These are phyloP conservation scores for Limenitis camilla DNA, from an alignment of 2,888 invertebrate genomes.

Conservation along the genomic window DNA sequence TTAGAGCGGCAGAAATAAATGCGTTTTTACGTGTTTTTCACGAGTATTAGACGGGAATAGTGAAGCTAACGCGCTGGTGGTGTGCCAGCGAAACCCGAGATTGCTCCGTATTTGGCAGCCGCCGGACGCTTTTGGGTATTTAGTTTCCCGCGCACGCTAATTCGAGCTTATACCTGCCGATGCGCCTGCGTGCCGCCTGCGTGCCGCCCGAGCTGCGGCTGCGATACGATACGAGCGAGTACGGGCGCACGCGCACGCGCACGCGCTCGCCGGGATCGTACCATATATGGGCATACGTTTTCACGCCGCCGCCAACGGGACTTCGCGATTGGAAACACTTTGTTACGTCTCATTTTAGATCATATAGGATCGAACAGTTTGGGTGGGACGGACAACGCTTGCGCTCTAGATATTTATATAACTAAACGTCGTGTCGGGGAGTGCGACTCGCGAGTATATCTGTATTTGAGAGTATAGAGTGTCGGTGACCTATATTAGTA, in stretches of 20 bases:
- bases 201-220: not conserved
- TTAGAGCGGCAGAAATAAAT: constrained; percentile 73
- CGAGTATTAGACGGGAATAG: constrained; percentile 60
- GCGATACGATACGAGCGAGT: constrained; percentile 3
- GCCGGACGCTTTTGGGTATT: constrained; percentile 65
- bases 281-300: constrained; percentile 23
- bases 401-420: not conserved
- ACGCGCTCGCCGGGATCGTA: constrained; percentile 1
- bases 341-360: constrained; percentile 2
- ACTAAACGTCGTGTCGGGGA: no score
- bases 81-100: constrained; percentile 64
- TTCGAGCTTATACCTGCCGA: constrained; percentile 22
- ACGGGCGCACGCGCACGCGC: not conserved
- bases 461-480: not conserved
- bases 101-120: constrained; percentile 70
- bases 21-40: constrained; percentile 68
- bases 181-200: constrained; percentile 9
- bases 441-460: no score
- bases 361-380: not conserved
- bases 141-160: constrained; percentile 46
- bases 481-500: constrained; percentile 7
- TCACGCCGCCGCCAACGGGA: constrained; percentile 10
- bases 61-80: constrained; percentile 55
- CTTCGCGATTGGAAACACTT: not conserved
- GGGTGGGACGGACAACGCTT: not conserved